Evolutionary conservation across 2,888 invertebrate species (phyloP), one percentile per base, ranked within the genome.

Genomic region (Conchocele bisecta): DNA sequence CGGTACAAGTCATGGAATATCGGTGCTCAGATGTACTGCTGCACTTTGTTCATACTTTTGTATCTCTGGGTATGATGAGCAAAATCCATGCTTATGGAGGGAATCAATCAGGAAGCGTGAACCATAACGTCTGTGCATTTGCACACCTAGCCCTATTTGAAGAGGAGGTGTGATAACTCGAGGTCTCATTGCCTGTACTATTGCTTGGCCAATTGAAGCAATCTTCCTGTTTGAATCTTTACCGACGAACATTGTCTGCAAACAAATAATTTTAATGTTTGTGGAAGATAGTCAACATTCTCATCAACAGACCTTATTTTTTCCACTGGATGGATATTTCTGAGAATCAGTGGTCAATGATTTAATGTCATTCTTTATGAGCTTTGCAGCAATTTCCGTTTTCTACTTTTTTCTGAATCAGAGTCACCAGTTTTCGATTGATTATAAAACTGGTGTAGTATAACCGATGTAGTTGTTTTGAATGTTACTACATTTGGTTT

Each of bases 71-170:
- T 83, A 83, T 13, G 75, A 71, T 4, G 33, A 39, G 28, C 66
- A 72, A 44, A 82, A 83, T 11, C 83, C 80, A n/a, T 68, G 65
- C 24, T 41, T 31, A 57, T 72, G 22, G 15, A 80, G 46, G 5
- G 69, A 60, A 17, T 84, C 83, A 28, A 84, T 69, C 9, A 84
- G 53, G 56, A 79, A 69, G 53, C 53, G 68, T 2, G 72, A 77
- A 0, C 48, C 69, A 69, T 67, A 76, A 3, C 61, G 59, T 22
- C 69, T 63, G 42, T 79, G 79, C 29, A 75, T 22, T 33, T 75
- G 75, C 5, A 81, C 56, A 2, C 67, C 81, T 33, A 81, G 54
- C 7, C 64, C 81, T 37, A 81, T 26, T 33, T 81, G 81, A 22
- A 82, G 58, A 11, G 74, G 79, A 24, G 73, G 37, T 9, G 79